phyloP scores from a whole-genome alignment of 2,113 vertebrate genomes.

The Brachypodius melanocephalos region DNA sequence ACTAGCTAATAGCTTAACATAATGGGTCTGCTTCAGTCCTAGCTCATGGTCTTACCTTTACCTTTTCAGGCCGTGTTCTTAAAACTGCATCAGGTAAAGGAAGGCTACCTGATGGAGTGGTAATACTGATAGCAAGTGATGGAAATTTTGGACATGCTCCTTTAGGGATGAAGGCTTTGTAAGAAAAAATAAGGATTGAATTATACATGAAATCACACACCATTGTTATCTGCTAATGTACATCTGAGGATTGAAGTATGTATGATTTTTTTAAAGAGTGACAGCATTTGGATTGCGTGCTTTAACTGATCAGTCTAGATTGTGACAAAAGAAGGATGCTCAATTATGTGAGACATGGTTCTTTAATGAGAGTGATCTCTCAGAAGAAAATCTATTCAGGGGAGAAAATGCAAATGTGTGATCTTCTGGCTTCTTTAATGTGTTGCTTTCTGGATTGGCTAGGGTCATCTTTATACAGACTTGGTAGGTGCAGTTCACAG shows the following conservation, averaged over 20 bases:
- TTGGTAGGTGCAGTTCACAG: background rate
- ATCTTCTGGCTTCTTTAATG: background rate
- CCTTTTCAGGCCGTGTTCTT: slow-evolving; percentile 7
- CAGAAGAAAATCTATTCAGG: background rate
- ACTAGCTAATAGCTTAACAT: background rate
- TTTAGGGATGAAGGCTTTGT: background rate
- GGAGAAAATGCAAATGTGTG: background rate
- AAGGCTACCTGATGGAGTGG: background rate
- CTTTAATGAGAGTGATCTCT: background rate
- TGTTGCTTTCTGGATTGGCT: background rate
- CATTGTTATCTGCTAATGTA: background rate
- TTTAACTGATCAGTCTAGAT: background rate
- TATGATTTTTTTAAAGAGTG: background rate
- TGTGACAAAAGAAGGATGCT: background rate
- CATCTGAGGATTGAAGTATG: background rate
- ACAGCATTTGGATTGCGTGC: background rate
- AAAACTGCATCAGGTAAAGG: slow-evolving; percentile 13
- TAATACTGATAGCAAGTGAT: background rate
- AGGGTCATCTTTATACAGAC: background rate
- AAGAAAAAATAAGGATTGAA: background rate
- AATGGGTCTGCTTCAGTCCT: background rate
- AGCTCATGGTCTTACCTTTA: background rate
- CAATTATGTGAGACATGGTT: background rate
- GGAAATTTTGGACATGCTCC: background rate
- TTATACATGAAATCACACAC: background rate